Evolutionary conservation across 2,888 invertebrate species (phyloP).

Genomic region (Caenorhabditis sp.): DNA sequence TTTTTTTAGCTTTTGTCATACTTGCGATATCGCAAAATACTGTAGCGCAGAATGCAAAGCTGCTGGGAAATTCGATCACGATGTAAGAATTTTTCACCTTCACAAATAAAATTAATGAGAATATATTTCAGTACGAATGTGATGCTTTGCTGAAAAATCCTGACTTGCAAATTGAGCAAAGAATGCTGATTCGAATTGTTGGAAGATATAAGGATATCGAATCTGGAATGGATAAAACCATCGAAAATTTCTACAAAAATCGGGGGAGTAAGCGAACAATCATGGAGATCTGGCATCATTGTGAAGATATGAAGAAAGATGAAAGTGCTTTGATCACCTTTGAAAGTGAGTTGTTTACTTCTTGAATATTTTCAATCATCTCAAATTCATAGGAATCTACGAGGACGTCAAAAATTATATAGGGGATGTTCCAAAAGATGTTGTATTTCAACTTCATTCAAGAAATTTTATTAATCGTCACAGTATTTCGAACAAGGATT

Average conservation of each 20-base stretch:
- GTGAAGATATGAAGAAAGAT: constrained; percentile 62
- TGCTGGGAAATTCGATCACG: constrained; percentile 68
- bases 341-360: constrained; percentile 39
- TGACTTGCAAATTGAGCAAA: constrained; percentile 59
- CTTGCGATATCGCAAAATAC: constrained; percentile 62
- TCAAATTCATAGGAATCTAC: too few relatives aligned
- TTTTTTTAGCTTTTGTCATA: constrained; percentile 55
- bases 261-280: constrained; percentile 59
- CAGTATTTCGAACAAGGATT: constrained; percentile 67
- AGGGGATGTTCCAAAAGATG: constrained; percentile 56
- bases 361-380: constrained; percentile 33
- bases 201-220: constrained; percentile 62
- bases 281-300: constrained; percentile 69
- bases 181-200: constrained; percentile 67
- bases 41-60: constrained; percentile 62
- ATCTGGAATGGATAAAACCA: constrained; percentile 58
- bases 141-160: constrained; percentile 53
- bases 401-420: constrained; percentile 55
- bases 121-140: constrained; percentile 61
- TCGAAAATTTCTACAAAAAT: constrained; percentile 62
- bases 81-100: constrained; percentile 25
- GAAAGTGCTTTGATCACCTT: constrained; percentile 60
- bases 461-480: constrained; percentile 70
- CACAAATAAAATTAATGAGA: neutral
- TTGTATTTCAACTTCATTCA: constrained; percentile 69